These are phyloP conservation scores for Hucho hucho DNA, from an alignment of 2,113 vertebrate genomes.

Conservation along the genomic window DNA sequence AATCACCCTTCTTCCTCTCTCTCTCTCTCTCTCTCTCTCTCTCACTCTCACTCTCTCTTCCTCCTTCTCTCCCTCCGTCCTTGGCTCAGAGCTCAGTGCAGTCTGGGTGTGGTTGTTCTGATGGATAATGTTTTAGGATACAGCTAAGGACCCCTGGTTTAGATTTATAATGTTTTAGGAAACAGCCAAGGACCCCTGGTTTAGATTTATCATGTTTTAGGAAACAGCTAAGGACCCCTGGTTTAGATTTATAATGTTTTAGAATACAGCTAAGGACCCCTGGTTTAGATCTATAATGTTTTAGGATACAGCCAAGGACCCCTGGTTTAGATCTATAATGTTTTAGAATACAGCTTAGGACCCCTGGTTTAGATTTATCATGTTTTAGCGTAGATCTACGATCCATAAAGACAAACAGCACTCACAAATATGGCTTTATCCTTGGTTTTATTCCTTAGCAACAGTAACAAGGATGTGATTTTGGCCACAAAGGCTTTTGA, in stretches of 20 bases:
- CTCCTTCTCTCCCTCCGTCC: slow-evolving; percentile 3
- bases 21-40: neutral
- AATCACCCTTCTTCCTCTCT: slow-evolving; percentile 31
- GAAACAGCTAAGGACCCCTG: neutral
- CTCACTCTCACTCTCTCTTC: neutral
- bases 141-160: neutral
- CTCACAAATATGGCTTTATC: slow-evolving; percentile 4
- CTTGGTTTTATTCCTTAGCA: slow-evolving; percentile 25
- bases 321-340: no score
- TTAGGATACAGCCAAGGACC: no score
- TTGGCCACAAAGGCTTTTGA: neutral
- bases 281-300: no score
- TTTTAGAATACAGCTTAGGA: no score
- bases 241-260: no score
- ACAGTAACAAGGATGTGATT: neutral
- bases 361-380: no score
- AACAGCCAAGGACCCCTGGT: no score
- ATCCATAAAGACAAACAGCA: slow-evolving; percentile 3
- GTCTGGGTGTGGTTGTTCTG: slow-evolving; percentile 59
- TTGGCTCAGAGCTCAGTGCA: slow-evolving; percentile 35
- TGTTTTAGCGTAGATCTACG: no score
- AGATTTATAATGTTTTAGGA: no score
- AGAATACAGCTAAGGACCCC: no score
- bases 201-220: no score
- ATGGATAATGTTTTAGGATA: slow-evolving; percentile 15